These are phyloP conservation scores for Bambusicola thoracicus DNA, from an alignment of 2,113 vertebrate species.

Conservation along the genomic window DNA sequence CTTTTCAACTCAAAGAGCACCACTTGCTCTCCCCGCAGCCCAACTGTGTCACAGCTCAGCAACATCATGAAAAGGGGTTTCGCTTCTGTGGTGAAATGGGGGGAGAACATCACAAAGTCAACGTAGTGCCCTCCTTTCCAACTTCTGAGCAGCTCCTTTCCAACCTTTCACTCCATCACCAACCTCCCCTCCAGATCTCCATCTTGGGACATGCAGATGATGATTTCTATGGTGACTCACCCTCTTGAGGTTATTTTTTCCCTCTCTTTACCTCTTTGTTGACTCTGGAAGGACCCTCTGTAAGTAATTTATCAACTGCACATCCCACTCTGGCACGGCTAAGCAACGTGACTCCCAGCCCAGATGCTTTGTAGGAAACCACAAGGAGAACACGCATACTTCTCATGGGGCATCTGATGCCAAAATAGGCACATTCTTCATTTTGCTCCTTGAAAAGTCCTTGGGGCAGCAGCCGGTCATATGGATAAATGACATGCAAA, in stretches of 20 bases:
- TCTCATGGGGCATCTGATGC: background rate
- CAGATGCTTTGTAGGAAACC: background rate
- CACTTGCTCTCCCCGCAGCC: rapidly evolving
- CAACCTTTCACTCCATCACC: background rate
- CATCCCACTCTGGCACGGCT: background rate
- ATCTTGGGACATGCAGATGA: background rate
- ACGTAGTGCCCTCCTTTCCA: background rate
- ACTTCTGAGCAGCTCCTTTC: background rate
- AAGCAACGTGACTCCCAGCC: background rate
- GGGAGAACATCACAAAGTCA: background rate
- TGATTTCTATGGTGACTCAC: background rate
- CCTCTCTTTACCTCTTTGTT: background rate
- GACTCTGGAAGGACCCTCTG: background rate
- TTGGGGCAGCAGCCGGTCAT: constrained; percentile 14
- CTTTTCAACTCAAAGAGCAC: background rate
- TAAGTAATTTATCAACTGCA: background rate
- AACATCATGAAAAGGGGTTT: background rate
- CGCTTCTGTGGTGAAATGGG: background rate
- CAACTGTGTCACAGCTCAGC: background rate
- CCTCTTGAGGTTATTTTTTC: background rate
- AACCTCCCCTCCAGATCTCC: background rate
- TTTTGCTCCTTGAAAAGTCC: background rate
- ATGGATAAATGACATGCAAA: background rate
- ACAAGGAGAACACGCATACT: background rate
- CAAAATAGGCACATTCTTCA: background rate